Evolutionary conservation across 2,113 vertebrate species (phyloP).

Genomic region (Nerophis ophidion): DNA sequence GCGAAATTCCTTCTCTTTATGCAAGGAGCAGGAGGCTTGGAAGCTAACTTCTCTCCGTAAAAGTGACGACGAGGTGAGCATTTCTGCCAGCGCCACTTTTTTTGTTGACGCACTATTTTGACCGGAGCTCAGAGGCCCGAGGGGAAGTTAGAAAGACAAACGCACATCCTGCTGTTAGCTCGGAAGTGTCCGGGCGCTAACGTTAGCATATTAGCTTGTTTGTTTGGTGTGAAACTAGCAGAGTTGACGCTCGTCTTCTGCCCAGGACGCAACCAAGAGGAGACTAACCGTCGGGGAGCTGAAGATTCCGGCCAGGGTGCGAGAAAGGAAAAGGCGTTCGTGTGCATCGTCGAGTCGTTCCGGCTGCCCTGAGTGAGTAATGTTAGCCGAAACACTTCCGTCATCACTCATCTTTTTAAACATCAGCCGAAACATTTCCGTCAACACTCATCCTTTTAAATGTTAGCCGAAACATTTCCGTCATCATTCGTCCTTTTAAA

Average conservation of each 20-base stretch:
- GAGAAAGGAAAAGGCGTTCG: conserved; percentile 18
- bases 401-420: no score
- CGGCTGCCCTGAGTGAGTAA: conserved; percentile 53
- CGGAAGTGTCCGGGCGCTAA: conserved; percentile 50
- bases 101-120: no score
- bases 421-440: no score
- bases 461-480: no score
- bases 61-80: conserved; percentile 12
- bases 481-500: no score
- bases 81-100: no score
- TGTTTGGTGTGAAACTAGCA: conserved; percentile 41
- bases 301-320: conserved; percentile 18
- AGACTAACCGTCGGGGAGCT: conserved; percentile 16
- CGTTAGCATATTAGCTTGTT: conserved; percentile 45
- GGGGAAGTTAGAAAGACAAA: conserved; percentile 3
- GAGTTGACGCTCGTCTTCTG: conserved; percentile 3
- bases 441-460: no score
- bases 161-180: conserved; percentile 49
- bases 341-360: conserved; percentile 21
- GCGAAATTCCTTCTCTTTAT: conserved; percentile 59
- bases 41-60: conserved; percentile 56
- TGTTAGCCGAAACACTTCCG: conserved; percentile 15
- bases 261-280: conserved; percentile 30
- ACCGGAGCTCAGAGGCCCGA: not conserved
- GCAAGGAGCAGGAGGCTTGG: conserved; percentile 35